Base-by-base conservation (phyloP, 92 coral and sea anemone species). In the Parazoanthus darwini region DNA sequence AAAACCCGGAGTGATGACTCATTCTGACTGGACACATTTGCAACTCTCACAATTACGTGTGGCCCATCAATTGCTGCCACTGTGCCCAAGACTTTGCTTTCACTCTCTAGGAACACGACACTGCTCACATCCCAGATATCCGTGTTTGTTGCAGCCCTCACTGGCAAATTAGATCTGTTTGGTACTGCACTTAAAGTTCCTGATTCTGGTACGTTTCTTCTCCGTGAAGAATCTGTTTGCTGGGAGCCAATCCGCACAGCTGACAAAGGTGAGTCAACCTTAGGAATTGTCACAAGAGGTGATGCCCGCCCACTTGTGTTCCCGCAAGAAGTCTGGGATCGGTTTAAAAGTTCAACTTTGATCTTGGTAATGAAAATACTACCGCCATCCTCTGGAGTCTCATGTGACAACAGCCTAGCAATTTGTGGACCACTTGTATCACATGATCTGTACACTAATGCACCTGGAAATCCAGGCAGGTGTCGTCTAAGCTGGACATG, bases 61-160 rank as follows among this genome's bases (percentile, higher is more conserved):
- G 98, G 97, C 8, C 98, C 98, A 91, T 96, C 98, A 16, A 94
- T 91, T 0, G 96, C 96, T 0, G 95, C 96, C 29, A 96, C 98
- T 7, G 93, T 93, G 0, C 98, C 98, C 9, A 96, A 90, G 2
- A 94, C 92, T 86, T 94, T 92, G 88, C 92, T 94, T 72, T 96
- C 98, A 73, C 96, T 94, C 82, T 96, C 98, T 16, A 96, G 93
- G 68, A 96, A 96, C 48, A 94, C 92, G 13, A 96, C 96, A 78
- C 91, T 94, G 54, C 91, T 94, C 36, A 96, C 92, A 73, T 96
- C 97, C 98, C 98, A 96, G 65, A 86, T 90, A 70, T 96, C 98
- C 20, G 84, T 84, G 74, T 85, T 73, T 7, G 93, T 80, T 8
- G 87, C 88, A 44, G 46, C 66, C 48, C 13, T 50, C 5, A 81